A percentile compares a stretch with the other conserved stretches of the same genome.
Evolutionary conservation across 2,888 invertebrate genomes (phyloP).

Genomic region (Xestia rhomboidea): DNA sequence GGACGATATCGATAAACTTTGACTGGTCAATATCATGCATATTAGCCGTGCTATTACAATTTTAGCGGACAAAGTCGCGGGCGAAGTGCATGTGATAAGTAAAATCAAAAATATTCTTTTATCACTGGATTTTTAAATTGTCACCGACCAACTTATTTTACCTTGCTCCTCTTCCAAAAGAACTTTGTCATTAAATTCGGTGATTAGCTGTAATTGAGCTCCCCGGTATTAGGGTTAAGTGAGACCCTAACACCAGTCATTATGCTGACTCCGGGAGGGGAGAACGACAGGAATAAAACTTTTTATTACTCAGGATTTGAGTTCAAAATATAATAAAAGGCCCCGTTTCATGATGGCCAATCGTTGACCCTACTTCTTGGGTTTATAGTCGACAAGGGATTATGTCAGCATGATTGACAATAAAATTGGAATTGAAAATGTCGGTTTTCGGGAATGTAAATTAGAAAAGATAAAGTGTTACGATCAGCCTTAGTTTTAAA

Average conservation of each 20-base stretch:
- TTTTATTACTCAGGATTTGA: slow-evolving; percentile 46
- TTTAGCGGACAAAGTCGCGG: too few relatives aligned
- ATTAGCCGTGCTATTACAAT: too few relatives aligned
- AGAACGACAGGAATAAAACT: slow-evolving; percentile 41
- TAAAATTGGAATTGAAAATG: slow-evolving; percentile 52
- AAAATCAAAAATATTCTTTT: background rate
- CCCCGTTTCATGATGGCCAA: slow-evolving; percentile 16
- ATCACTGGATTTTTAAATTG: background rate
- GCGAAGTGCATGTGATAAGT: too few relatives aligned
- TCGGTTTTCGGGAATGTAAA: slow-evolving; percentile 1
- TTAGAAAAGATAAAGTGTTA: background rate
- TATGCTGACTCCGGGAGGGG: slow-evolving; percentile 26
- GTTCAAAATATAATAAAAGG: slow-evolving; percentile 36
- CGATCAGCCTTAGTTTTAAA: background rate
- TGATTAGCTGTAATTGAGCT: slow-evolving; percentile 50
- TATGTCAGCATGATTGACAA: slow-evolving; percentile 11
- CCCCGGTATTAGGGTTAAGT: slow-evolving; percentile 38
- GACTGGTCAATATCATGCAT: too few relatives aligned
- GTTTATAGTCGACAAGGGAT: slow-evolving; percentile 29
- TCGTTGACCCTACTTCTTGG: slow-evolving; percentile 25
- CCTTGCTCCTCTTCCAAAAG: background rate
- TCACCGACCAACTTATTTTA: background rate
- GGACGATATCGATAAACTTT: too few relatives aligned
- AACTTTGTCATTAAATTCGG: slow-evolving; percentile 3
- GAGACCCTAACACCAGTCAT: slow-evolving; percentile 35